Evolutionary conservation across 2,797 vertebrate genomes (phyloP).

Genomic region (Okamejei kenojei): DNA sequence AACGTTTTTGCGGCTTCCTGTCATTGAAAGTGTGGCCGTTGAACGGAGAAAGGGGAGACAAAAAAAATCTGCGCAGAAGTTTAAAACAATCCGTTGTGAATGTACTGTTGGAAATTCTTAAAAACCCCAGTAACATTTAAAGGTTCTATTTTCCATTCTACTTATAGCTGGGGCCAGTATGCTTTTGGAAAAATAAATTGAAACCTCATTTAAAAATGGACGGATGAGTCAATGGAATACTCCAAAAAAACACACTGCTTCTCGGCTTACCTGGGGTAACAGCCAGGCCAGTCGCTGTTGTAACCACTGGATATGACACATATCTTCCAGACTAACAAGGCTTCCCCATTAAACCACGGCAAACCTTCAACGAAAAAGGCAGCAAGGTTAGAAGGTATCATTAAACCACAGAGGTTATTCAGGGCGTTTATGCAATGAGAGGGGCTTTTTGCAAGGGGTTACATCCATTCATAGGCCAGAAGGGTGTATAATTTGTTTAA

Average conservation of each 20-base stretch:
- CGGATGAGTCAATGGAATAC: slow-evolving; percentile 29
- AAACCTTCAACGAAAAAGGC: background rate
- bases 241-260: background rate
- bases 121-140: background rate
- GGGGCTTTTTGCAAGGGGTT: background rate
- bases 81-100: slow-evolving; percentile 21
- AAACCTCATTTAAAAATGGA: background rate
- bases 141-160: background rate
- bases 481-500: background rate
- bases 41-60: background rate
- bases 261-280: background rate
- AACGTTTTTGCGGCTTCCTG: background rate
- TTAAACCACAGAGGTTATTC: background rate
- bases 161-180: background rate
- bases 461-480: background rate
- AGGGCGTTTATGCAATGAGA: background rate
- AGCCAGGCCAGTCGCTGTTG: background rate
- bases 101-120: slow-evolving; percentile 22
- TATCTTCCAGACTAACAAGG: background rate
- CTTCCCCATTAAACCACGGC: background rate
- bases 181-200: slow-evolving; percentile 11
- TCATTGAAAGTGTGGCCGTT: background rate
- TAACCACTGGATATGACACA: background rate
- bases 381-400: too few species aligned
- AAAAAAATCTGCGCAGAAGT: background rate